These are phyloP conservation scores for Eristalinus sepulchralis DNA, from an alignment of 2,888 invertebrate genomes.

Conservation along the genomic window DNA sequence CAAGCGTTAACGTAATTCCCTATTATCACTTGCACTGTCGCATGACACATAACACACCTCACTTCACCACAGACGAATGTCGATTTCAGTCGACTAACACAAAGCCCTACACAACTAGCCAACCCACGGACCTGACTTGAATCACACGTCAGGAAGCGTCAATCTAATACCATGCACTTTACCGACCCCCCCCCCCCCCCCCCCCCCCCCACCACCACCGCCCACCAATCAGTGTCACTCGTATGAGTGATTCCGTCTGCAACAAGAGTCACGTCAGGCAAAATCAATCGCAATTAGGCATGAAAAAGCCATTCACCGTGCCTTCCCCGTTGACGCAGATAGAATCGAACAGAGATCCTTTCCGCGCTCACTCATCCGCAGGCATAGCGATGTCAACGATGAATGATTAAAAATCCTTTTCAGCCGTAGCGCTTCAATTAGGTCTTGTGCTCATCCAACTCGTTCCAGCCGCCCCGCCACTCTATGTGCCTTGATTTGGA, in stretches of 20 bases:
- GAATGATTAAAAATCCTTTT: constrained; percentile 45
- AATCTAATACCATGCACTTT: not conserved
- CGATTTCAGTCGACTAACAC: not conserved
- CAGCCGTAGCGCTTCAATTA: constrained; percentile 25
- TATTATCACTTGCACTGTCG: no score
- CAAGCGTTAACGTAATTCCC: no score
- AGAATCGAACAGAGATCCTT: not conserved
- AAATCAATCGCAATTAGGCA: constrained; percentile 42
- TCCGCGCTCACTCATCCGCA: not conserved
- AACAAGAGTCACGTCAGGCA: not conserved
- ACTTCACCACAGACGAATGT: not conserved
- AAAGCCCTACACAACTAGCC: not conserved
- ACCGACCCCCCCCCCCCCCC: no score
- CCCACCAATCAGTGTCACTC: not conserved
- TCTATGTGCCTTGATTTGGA: constrained; percentile 25
- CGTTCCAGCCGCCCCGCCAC: not conserved
- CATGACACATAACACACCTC: not conserved
- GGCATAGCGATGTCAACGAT: constrained; percentile 3
- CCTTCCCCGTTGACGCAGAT: not conserved
- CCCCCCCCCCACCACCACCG: no score
- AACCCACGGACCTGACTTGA: not conserved
- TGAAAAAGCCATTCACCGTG: not conserved
- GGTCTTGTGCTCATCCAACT: constrained; percentile 4
- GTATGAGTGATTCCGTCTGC: not conserved
- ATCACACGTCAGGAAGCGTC: not conserved